A percentile compares a stretch with the other conserved stretches of the same genome.
Evolutionary conservation across 2,113 vertebrate genomes (phyloP).

Genomic region (Eptesicus fuscus): DNA sequence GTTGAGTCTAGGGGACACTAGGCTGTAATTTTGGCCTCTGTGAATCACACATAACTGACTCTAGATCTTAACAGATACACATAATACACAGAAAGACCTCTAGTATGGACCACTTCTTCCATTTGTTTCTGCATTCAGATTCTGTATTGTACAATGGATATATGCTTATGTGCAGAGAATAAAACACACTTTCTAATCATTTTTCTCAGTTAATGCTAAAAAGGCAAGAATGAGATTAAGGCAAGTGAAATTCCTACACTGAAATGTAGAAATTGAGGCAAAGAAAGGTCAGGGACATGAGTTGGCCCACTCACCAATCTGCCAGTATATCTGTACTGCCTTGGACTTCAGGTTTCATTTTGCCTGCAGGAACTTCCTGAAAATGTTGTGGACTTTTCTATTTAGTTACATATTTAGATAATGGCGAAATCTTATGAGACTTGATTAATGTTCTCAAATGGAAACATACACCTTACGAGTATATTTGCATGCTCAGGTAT

Average conservation of each 20-base stretch:
- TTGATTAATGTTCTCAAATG: slow-evolving; percentile 9
- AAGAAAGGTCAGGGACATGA: neutral
- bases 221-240: neutral
- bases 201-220: slow-evolving; percentile 24
- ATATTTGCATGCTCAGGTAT: neutral
- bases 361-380: neutral
- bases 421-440: neutral
- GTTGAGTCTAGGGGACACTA: neutral
- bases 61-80: neutral
- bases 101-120: neutral
- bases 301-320: neutral
- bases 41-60: neutral
- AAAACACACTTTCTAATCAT: neutral
- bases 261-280: neutral
- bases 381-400: neutral
- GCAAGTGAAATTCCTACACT: neutral
- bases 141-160: neutral
- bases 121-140: neutral
- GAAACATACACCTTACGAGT: neutral
- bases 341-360: neutral
- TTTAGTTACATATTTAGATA: neutral
- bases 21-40: neutral
- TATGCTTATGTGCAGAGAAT: neutral
- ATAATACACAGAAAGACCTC: neutral
- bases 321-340: neutral